phyloP scores from a whole-genome alignment of 2,797 vertebrate species.

The Crenichthys baileyi region DNA sequence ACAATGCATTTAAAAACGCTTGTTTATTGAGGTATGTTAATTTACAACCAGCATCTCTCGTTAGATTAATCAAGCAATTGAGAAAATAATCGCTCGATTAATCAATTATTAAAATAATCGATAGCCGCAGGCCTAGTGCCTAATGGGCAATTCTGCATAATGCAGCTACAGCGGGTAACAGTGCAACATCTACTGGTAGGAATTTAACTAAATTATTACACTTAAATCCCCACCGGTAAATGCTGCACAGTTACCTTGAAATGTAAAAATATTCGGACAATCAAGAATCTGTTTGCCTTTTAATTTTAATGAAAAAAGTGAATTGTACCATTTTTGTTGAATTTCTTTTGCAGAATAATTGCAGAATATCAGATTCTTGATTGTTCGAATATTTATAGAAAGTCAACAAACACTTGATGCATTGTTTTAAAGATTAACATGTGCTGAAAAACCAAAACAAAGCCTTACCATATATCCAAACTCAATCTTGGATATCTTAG shows the following conservation, averaged over 20 bases:
- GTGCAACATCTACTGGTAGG: not conserved
- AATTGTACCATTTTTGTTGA: not conserved
- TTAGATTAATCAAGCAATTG: no score
- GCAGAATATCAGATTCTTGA: not conserved
- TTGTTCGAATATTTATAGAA: not conserved
- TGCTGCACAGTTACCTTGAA: not conserved
- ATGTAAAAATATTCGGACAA: not conserved
- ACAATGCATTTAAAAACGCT: no score
- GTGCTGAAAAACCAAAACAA: not conserved
- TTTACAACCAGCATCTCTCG: no score
- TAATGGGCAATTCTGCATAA: not conserved
- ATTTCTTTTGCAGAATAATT: no score
- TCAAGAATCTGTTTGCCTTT: not conserved
- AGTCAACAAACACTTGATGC: not conserved
- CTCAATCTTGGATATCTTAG: slow-evolving; percentile 92
- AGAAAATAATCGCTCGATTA: no score
- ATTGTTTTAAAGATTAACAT: not conserved
- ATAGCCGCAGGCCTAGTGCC: not conserved
- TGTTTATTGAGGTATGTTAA: no score
- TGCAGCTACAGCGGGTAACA: not conserved
- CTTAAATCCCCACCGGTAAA: not conserved
- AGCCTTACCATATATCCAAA: slow-evolving; percentile 94
- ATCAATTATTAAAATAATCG: no score
- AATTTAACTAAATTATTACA: not conserved
- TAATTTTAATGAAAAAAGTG: not conserved